Evolutionary conservation across 2,888 invertebrate species (phyloP), one percentile per base, ranked within the genome.

Genomic region (Koerneria pararmatus): DNA sequence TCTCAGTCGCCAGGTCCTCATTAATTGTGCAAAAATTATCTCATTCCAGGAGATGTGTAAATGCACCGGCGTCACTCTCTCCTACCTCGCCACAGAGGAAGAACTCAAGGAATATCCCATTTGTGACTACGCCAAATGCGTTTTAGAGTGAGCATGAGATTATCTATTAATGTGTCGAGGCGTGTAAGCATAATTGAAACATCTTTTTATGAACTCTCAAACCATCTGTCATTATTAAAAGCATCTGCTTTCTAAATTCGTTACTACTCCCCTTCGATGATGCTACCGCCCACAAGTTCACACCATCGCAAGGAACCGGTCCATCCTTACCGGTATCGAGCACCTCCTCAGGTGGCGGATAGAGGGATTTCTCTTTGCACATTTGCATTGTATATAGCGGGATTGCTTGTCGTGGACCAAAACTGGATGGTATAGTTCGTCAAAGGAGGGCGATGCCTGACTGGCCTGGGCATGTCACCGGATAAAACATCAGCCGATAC

Each of bases 71-170:
- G 69, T 71, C 5, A 79, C 81, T 0, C 69, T 79, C 19, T 70
- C 73, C 58, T 74, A 81, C 63, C 67, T 81, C 48, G 73, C 72
- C 6, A 72, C 71, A 58, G 75, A 80, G 24, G 70, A 71, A 31
- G 78, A 77, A n/a, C 62, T 78, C 41, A 70, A 71, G 19, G 70
- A 74, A 46, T 76, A 69, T 68, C 79, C 80, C 24, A 69, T 75
- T 5, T 81, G 81, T 66, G 77, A 81, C 68, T 81, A 81, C 71
- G 72, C 75, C 27, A 72, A 78, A 56, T 80, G 80, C 62, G 71
- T 68, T 37, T 63, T 80, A 35, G 75, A 79, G 79, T 78, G 37
- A 70, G 73, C n/a, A n/a, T 24, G 6, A 46, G 19, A 2, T 0
- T 1, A 37, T 27, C 24, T 22, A 22, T 48, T 3, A 22, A 8